Evolutionary conservation across 2,888 invertebrate species (phyloP), one percentile per base, ranked within the genome.

Genomic region (Drosophila crucigera): DNA sequence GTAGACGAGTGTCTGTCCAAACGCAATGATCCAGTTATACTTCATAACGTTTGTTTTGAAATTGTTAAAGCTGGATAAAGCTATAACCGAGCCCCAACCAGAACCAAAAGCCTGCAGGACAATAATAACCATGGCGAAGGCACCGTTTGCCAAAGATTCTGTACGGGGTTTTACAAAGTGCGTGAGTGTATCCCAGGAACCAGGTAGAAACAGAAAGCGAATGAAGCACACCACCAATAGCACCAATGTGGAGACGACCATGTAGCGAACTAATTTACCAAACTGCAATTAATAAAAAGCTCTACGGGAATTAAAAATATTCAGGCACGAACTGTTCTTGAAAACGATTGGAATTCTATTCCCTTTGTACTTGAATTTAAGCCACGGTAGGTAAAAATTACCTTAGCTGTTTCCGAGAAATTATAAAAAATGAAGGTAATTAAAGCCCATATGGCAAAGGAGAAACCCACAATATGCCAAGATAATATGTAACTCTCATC

Each of bases 31-130:
- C 92, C 91, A 92, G 58, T 92, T 91, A 28, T 87, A 88, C 14
- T 61, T 76, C 92, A 95, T 94, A 80, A 96, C 96, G 79, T 96
- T 95, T 77, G 96, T 96, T 83, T 95, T 94, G 89, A 97, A 97
- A 73, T 94, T 94, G 91, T 97, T 97, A 91, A 96, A 97, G 92
- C 97, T 97, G 39, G 97, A 96, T 95, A 97, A 96, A 82, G 97
- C 96, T 68, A 97, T 94, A 50, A 97, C 95, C 7, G 96, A 96
- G 39, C 97, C 97, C 96, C 97, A 97, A 0, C 97, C 97, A 0
- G 97, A 96, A 1, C 98, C 98, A 33, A 98, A 95, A 0, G 97
- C 97, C 91, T 96, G 97, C 92, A 98, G 60, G 0, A 86, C 82
- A 59, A 85, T 63, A 0, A 91, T 19, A 0, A 86, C 77, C 22